Evolutionary conservation across 2,113 vertebrate genomes (phyloP).

Genomic region (Trinectes maculatus): DNA sequence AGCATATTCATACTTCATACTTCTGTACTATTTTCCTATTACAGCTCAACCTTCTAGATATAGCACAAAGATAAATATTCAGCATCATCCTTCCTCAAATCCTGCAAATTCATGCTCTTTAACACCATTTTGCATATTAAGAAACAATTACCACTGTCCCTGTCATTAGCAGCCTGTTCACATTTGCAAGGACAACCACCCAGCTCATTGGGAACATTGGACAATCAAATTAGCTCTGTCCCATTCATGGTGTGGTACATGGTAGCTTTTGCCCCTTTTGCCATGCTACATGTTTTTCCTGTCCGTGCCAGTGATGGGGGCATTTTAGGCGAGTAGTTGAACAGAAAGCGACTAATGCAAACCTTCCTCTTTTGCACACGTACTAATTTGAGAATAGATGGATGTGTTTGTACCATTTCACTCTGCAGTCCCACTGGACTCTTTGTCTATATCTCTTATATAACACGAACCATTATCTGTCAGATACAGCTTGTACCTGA

Average conservation of each 20-base stretch:
- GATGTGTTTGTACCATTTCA: constrained; percentile 19
- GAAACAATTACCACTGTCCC: neutral
- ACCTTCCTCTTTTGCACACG: constrained; percentile 14
- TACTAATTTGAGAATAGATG: constrained; percentile 41
- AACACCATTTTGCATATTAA: constrained; percentile 6
- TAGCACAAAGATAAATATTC: neutral
- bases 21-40: too few relatives aligned
- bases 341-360: constrained; percentile 12
- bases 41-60: too few relatives aligned
- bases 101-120: neutral
- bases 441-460: constrained; percentile 46
- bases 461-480: constrained; percentile 46
- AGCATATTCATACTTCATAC: too few relatives aligned
- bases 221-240: constrained; percentile 27
- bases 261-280: constrained; percentile 4
- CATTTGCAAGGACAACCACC: constrained; percentile 31
- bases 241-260: constrained; percentile 14
- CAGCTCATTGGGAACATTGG: constrained; percentile 27
- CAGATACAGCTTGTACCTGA: constrained; percentile 44
- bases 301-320: neutral
- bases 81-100: neutral
- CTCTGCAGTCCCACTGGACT: constrained; percentile 45
- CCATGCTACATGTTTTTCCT: neutral
- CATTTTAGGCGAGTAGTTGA: constrained; percentile 22
- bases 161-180: neutral